phyloP scores from a whole-genome alignment of 30 jellyfish, hydroid and myxozoan genomes.

The Mastigias papua region DNA sequence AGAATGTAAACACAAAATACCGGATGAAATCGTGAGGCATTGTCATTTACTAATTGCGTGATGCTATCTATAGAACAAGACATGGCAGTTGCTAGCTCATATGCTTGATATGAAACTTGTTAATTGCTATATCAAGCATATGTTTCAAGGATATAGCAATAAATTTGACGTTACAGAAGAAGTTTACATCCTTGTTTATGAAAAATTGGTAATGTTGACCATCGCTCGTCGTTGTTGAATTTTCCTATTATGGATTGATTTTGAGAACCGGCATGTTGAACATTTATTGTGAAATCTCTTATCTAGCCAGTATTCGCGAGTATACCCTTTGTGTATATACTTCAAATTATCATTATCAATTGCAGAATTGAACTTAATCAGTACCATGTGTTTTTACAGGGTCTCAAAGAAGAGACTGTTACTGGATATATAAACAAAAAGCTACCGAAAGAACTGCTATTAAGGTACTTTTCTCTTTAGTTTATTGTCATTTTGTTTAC shows the following conservation, averaged over 20 bases:
- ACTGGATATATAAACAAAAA: conserved; percentile 93
- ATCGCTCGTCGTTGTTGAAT: not conserved
- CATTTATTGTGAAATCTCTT: not conserved
- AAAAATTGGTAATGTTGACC: conserved; percentile 1
- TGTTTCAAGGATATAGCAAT: not conserved
- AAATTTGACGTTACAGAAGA: conserved; percentile 10
- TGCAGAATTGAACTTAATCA: too few relatives aligned
- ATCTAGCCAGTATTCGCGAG: too few relatives aligned
- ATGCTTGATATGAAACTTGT: conserved; percentile 32
- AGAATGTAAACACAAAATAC: conserved; percentile 6
- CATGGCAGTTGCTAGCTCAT: not conserved
- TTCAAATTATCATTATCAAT: too few relatives aligned
- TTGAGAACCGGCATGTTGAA: not conserved
- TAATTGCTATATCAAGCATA: conserved; percentile 27
- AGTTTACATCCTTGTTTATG: conserved; percentile 29
- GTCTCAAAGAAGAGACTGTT: conserved; percentile 85
- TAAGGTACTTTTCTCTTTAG: conserved; percentile 59
- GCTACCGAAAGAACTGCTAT: conserved; percentile 87
- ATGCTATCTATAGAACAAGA: not conserved
- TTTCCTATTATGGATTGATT: not conserved
- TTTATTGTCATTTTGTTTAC: not conserved
- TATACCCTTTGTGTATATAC: too few relatives aligned
- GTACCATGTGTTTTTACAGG: too few relatives aligned
- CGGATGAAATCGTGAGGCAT: not conserved
- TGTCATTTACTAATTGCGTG: not conserved